These are phyloP conservation scores for Agapostemon virescens DNA, from an alignment of 2,888 invertebrate genomes.

Conservation along the genomic window DNA sequence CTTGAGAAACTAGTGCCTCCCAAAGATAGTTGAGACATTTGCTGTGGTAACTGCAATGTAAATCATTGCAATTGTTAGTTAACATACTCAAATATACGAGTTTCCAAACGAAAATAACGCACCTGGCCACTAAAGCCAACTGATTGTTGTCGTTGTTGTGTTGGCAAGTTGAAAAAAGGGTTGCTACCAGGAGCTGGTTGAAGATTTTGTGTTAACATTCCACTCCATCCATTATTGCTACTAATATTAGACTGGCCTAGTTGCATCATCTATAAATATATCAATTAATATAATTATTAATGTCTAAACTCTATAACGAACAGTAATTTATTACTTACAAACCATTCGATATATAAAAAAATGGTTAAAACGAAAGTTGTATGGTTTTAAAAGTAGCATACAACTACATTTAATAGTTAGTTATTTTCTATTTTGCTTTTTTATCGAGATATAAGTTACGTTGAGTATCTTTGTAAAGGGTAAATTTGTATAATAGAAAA, in stretches of 20 bases:
- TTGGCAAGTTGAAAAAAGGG: constrained; percentile 77
- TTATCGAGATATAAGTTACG: no score
- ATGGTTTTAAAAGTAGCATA: no score
- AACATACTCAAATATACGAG: background rate
- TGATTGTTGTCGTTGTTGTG: constrained; percentile 68
- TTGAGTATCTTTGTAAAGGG: no score
- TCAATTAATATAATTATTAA: background rate
- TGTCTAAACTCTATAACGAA: background rate
- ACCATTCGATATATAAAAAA: no score
- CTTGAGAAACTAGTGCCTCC: constrained; percentile 72
- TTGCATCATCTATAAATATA: constrained; percentile 72
- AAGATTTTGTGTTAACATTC: constrained; percentile 77
- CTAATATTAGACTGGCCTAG: constrained; percentile 71
- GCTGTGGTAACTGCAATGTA: constrained; percentile 80
- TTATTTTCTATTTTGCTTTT: no score
- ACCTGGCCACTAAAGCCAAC: constrained; percentile 71
- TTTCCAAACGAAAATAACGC: constrained; percentile 19
- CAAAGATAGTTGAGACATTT: constrained; percentile 82
- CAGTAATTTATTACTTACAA: constrained; percentile 3
- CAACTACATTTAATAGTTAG: no score
- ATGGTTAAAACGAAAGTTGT: no score
- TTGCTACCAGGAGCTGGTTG: constrained; percentile 79
- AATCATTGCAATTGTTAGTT: constrained; percentile 1
- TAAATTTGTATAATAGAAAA: no score
- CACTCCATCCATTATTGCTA: constrained; percentile 77